These are phyloP conservation scores for Trimorus sp. DNA, from an alignment of 2,888 invertebrate species.

Conservation along the genomic window DNA sequence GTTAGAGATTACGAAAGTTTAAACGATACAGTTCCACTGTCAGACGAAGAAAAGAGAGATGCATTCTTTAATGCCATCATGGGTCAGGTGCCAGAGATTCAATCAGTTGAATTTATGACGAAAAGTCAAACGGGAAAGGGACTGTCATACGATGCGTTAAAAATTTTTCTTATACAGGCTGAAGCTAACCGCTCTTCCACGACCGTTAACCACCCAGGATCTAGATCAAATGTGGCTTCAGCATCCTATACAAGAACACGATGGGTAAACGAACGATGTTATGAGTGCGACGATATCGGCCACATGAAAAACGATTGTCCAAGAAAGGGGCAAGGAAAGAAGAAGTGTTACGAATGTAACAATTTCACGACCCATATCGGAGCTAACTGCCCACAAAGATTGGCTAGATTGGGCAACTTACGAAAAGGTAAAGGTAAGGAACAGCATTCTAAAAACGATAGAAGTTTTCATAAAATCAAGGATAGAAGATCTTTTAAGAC, in stretches of 20 bases:
- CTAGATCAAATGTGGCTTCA: slow-evolving; percentile 2
- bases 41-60: slow-evolving; percentile 64
- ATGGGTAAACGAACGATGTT: slow-evolving; percentile 19
- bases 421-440: not conserved
- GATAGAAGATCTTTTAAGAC: no score
- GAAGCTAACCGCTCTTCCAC: slow-evolving; percentile 5
- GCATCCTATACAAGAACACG: not conserved
- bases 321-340: slow-evolving; percentile 27
- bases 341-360: slow-evolving; percentile 31
- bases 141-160: slow-evolving; percentile 40
- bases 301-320: slow-evolving; percentile 54
- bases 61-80: slow-evolving; percentile 51
- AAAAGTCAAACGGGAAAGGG: slow-evolving; percentile 31
- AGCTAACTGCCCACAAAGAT: not conserved
- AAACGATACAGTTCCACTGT: slow-evolving; percentile 24
- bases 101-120: slow-evolving; percentile 52
- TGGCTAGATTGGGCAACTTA: not conserved
- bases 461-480: no score
- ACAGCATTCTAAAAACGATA: no score
- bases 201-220: not conserved
- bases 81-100: slow-evolving; percentile 40
- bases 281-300: slow-evolving; percentile 58
- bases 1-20: slow-evolving; percentile 56
- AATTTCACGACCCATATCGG: slow-evolving; percentile 22
- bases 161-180: slow-evolving; percentile 16